Evolutionary conservation across 2,113 vertebrate genomes (phyloP), one percentile per base, ranked within the genome.

Genomic region (Halcyon malimbica): DNA sequence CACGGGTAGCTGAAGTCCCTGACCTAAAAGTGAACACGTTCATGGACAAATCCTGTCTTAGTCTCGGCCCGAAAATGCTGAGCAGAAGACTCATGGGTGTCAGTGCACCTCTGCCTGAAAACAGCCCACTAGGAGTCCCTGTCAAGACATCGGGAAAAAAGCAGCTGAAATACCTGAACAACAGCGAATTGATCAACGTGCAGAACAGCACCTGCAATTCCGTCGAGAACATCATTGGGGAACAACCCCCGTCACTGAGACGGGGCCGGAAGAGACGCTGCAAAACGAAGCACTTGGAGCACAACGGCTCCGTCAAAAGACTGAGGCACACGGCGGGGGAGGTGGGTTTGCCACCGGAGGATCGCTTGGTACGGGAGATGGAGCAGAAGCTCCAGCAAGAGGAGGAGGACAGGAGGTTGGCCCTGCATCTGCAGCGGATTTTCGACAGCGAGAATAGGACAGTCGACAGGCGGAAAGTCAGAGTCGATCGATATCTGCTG

Each of bases 231-330:
- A 77, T 96, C 39, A 33, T 95, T 3, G 83, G 91, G 16, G 97
- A 97, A 2, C 96, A 96, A 20, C 63, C 94, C 51, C 97, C 98
- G 35, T 93, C 98, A 70, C 97, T 98, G 83, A 90, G 98, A 6
- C 97, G 98, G 59, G 98, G 99, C 59, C 98, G 97, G 29, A 99
- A 99, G 95, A 98, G 99, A 64, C 98, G 97, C 81, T 99, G 99
- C 93, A 99, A 99, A 97, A 99, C 98, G 10, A 99, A 99, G 97
- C 99, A 99, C 96, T 50, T 99, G 96, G 99, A 99, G 51, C 98
- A 98, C 35, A 97, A 95, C 1, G 98, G 98, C 57, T 92, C 96
- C 1, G 90, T 97, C 63, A 99, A 99, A 83, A 98, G 98, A 94
- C 97, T 97, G 82, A 96, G 98, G 63, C 95, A 96, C 1, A 28